Conservation (phyloP, 2,113 vertebrate genomes). For the Callospermophilus lateralis region DNA sequence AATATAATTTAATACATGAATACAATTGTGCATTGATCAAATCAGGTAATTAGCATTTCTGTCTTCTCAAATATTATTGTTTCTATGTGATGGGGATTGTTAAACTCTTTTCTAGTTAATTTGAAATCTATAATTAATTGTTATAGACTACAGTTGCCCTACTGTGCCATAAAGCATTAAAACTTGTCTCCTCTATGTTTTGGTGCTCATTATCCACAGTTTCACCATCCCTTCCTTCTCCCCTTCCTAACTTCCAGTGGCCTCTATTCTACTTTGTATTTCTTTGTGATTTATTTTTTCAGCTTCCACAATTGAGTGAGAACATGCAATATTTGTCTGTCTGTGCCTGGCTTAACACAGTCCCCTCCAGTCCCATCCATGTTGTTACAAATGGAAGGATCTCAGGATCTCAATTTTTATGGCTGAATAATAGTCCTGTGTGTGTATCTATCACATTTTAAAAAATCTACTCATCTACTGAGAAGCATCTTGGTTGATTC, state of each 20-base stretch:
- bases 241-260: neutral
- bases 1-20: neutral
- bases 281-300: neutral
- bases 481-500: neutral
- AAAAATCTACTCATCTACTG: neutral
- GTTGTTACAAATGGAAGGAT: neutral
- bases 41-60: neutral
- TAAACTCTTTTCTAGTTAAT: neutral
- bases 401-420: neutral
- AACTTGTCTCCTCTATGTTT: neutral
- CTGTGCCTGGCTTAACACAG: neutral
- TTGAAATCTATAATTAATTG: neutral
- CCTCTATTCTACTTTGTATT: neutral
- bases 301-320: neutral
- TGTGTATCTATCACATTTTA: neutral
- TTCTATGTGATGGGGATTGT: neutral
- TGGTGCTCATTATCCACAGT: neutral
- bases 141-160: neutral
- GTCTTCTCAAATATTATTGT: neutral
- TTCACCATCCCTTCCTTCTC: neutral
- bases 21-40: neutral
- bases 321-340: neutral
- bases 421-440: neutral
- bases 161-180: neutral
- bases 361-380: neutral